These are phyloP conservation scores for Cryptus armator DNA, from an alignment of 2,888 invertebrate genomes.

Conservation along the genomic window DNA sequence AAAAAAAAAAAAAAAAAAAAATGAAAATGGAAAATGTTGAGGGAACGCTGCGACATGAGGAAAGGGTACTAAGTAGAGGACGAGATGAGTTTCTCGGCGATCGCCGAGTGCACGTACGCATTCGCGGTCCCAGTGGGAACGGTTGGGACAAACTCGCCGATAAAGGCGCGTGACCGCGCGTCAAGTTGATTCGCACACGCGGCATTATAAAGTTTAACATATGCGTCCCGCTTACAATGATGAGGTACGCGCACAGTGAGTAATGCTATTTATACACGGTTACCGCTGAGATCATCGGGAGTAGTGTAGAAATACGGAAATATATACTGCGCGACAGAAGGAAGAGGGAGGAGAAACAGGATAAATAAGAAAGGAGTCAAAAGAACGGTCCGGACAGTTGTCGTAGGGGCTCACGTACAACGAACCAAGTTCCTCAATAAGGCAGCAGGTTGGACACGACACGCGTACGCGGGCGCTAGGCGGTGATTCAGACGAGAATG, in stretches of 20 bases:
- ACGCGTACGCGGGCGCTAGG: slow-evolving; percentile 67
- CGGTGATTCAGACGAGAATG: slow-evolving; percentile 79
- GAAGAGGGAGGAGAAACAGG: slow-evolving; percentile 13
- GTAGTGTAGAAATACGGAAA: slow-evolving; percentile 41
- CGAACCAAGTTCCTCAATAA: slow-evolving; percentile 82
- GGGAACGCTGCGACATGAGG: slow-evolving; percentile 17
- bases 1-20: slow-evolving; percentile 21
- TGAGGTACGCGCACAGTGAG: slow-evolving; percentile 62
- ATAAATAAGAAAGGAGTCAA: slow-evolving; percentile 15
- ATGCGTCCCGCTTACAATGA: slow-evolving; percentile 46
- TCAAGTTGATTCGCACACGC: slow-evolving; percentile 49
- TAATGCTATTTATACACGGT: slow-evolving; percentile 64
- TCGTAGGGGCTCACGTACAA: slow-evolving; percentile 54
- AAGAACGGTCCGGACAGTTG: slow-evolving; percentile 60
- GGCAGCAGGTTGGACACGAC: slow-evolving; percentile 81
- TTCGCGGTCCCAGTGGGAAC: slow-evolving; percentile 6
- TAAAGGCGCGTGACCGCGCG: slow-evolving; percentile 36
- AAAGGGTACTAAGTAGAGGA: background rate
- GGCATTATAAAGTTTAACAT: slow-evolving; percentile 3
- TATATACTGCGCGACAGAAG: slow-evolving; percentile 22
- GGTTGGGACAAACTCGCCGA: slow-evolving; percentile 24
- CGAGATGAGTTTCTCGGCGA: background rate
- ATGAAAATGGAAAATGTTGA: slow-evolving; percentile 2
- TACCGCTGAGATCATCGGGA: slow-evolving; percentile 49
- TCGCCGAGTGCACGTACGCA: background rate